A percentile compares a stretch with the other conserved stretches of the same genome.
phyloP scores from a whole-genome alignment of 2,888 invertebrate genomes.

The Nasonovia ribisnigri region DNA sequence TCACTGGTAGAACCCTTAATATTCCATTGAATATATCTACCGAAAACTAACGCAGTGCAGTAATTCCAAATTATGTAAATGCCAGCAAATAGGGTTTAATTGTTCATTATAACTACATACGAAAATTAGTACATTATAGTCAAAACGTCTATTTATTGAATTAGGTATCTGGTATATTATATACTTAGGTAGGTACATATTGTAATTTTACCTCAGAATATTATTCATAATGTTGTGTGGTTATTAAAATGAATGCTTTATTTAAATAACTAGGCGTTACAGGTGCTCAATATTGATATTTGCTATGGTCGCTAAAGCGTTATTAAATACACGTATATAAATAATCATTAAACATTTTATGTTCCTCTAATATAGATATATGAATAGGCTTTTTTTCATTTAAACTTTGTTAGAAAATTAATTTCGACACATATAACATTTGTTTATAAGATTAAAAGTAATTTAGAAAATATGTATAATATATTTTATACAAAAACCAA shows the following conservation, averaged over 20 bases:
- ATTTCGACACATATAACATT: neutral
- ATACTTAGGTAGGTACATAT: neutral
- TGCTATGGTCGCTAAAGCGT: neutral
- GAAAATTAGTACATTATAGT: neutral
- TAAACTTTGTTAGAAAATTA: neutral
- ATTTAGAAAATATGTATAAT: neutral
- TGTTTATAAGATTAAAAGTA: neutral
- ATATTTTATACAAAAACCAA: neutral
- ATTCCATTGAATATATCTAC: neutral
- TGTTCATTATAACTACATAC: constrained; percentile 9
- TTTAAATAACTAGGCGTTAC: neutral
- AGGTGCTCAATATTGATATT: neutral
- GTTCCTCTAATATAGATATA: neutral
- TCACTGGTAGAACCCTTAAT: neutral
- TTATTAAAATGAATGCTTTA: neutral
- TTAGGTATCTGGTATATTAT: neutral
- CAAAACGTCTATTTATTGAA: neutral
- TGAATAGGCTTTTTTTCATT: neutral
- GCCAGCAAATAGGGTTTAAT: neutral
- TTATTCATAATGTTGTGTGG: neutral
- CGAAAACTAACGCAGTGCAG: neutral
- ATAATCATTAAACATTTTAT: neutral
- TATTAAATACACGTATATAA: neutral
- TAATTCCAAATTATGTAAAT: neutral
- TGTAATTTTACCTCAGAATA: neutral